Evolutionary conservation across 2,888 invertebrate species (phyloP), one percentile per base, ranked within the genome.

Genomic region (Mimumesa dahlbomi): DNA sequence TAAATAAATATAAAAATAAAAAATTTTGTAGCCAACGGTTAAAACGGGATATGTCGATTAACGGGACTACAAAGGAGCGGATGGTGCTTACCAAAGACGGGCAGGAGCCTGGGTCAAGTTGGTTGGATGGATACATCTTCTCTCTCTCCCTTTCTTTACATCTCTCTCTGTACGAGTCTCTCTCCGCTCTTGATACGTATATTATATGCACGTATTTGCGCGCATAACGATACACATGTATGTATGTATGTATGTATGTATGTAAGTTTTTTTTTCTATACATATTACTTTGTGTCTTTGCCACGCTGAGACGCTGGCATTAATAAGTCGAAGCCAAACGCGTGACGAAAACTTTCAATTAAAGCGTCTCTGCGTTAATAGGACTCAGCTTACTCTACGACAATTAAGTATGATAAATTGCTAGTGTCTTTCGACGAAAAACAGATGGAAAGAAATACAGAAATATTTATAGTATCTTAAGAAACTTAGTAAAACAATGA

Each of bases 11-110:
- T 11, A 25, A 31, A 31, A 38, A 63, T 53, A 52, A 22, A 42
- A 42, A 54, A 50, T 46, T 62, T 67, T 43, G 54, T 69, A 77
- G 65, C 61, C 73, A 76, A 83, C 80, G 81, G 84, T 88, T 82
- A 82, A 86, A 84, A 78, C 46, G 62, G 62, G 59, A 82, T 84
- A 84, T 87, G 88, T 88, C 88, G 86, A 85, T 89, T 88, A 88
- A 89, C 72, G 86, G 89, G 89, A 89, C 85, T 88, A 88, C 86
- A 84, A 85, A 88, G 89, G 89, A 89, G 81, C 79, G 89, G 89
- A 87, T 89, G 86, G 89, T 89, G 89, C 89, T 89, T 89, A 89
- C 89, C 89, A 84, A 87, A 88, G 84, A 88, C 84, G 88, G 89
- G 86, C 89, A 88, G 89, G 89, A 89, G 85, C 85, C 88, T 88